Conservation (phyloP, 2,113 vertebrate species). For the Connochaetes taurinus region DNA sequence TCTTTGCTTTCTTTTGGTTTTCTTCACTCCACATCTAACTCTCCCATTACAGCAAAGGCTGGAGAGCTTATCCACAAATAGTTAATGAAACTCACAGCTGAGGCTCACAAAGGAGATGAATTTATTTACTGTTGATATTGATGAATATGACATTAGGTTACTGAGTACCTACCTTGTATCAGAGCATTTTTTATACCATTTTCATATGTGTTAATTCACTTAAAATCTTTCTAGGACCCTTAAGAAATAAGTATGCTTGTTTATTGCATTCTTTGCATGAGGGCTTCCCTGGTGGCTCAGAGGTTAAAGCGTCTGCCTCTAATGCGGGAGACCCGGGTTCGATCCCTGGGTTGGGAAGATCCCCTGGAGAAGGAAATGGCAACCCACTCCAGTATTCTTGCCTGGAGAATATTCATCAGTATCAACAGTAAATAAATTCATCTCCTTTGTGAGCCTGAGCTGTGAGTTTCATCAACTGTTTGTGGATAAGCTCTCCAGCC, state of each 20-base stretch:
- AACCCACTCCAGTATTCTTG: no score
- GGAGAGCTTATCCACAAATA: background rate
- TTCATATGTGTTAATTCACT: background rate
- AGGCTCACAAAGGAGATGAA: background rate
- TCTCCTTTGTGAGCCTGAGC: no score
- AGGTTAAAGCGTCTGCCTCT: no score
- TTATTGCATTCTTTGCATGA: background rate
- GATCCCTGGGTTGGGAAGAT: no score
- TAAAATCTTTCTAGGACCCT: background rate
- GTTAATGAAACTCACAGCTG: background rate
- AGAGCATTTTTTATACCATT: background rate
- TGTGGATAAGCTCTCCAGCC: no score
- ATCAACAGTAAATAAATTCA: no score
- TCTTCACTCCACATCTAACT: background rate
- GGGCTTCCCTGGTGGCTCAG: background rate
- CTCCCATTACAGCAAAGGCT: background rate
- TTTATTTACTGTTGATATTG: background rate
- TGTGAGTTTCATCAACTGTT: no score
- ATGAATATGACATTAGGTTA: background rate
- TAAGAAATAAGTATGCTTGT: background rate
- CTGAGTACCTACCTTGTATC: background rate
- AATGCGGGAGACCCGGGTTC: no score
- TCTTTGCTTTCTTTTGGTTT: background rate
- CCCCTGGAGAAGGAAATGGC: no score
- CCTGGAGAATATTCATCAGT: no score